These are phyloP conservation scores for Drosophila takahashii DNA, from an alignment of 1,140 invertebrate genomes.

Conservation along the genomic window DNA sequence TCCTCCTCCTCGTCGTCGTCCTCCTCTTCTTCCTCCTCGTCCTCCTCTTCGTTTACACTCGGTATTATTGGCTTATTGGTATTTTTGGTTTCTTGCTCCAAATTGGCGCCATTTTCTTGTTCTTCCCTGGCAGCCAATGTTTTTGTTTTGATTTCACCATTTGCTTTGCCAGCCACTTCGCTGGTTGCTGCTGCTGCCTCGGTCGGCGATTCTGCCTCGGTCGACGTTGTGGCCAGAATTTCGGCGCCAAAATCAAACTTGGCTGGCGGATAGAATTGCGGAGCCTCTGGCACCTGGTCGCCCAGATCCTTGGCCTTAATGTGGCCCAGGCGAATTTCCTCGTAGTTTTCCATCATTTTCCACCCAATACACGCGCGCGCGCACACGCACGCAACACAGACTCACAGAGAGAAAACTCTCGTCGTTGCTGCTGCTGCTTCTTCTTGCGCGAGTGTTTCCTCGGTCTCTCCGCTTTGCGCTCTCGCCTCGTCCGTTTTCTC, in stretches of 20 bases:
- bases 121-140: slow-evolving; percentile 68
- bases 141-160: slow-evolving; percentile 80
- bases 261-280: slow-evolving; percentile 28
- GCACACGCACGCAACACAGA: slow-evolving; percentile 21
- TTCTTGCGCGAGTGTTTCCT: slow-evolving; percentile 50
- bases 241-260: slow-evolving; percentile 83
- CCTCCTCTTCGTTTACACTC: slow-evolving; percentile 10
- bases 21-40: slow-evolving; percentile 55
- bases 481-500: slow-evolving; percentile 74
- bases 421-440: slow-evolving; percentile 48
- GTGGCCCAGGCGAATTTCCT: slow-evolving; percentile 63
- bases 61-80: slow-evolving; percentile 24
- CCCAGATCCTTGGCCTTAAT: slow-evolving; percentile 65
- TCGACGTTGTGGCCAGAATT: slow-evolving; percentile 67
- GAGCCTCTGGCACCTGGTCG: slow-evolving; percentile 29
- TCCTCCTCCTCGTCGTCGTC: slow-evolving; percentile 60
- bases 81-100: slow-evolving; percentile 25
- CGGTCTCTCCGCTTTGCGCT: slow-evolving; percentile 66
- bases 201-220: slow-evolving; percentile 24
- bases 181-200: slow-evolving; percentile 46
- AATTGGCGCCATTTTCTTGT: slow-evolving; percentile 71
- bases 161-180: slow-evolving; percentile 68
- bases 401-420: slow-evolving; percentile 33
- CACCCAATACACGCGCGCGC: slow-evolving; percentile 25
- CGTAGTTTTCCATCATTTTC: slow-evolving; percentile 81